Percentiles rank a stretch among this genome's conserved stretches.
These are phyloP conservation scores for Calyptommatus sinebrachiatus DNA, from an alignment of 2,113 vertebrate genomes.

Conservation along the genomic window DNA sequence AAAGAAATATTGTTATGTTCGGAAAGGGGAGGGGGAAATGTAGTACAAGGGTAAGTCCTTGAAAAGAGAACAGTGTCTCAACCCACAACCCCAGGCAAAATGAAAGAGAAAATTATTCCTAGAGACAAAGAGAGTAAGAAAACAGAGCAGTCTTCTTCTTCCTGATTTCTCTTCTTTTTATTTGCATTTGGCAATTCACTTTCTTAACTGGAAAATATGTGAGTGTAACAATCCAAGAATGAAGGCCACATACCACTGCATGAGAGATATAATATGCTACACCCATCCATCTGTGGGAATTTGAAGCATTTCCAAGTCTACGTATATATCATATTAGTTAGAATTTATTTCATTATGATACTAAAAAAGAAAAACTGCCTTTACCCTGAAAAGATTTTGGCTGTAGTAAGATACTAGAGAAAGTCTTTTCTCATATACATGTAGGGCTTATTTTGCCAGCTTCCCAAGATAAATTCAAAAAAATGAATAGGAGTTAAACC, in stretches of 20 bases:
- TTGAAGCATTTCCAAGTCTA: constrained; percentile 62
- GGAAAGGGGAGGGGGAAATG: constrained; percentile 38
- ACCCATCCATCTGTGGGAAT: constrained; percentile 70
- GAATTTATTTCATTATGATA: constrained; percentile 24
- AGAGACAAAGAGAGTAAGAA: constrained; percentile 59
- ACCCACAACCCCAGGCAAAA: constrained; percentile 70
- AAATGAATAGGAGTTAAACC: no score
- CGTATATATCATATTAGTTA: constrained; percentile 62
- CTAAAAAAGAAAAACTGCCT: constrained; percentile 35
- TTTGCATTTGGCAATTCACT: constrained; percentile 66
- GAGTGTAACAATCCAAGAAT: constrained; percentile 61
- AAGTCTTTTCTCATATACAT: no score
- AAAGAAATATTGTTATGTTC: constrained; percentile 32
- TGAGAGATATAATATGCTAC: constrained; percentile 61
- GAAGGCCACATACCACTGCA: constrained; percentile 71
- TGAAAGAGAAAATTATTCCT: constrained; percentile 71
- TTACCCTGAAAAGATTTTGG: no score
- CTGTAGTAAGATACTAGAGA: no score
- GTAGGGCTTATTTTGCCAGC: no score
- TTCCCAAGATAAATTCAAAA: no score
- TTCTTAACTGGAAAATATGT: constrained; percentile 60
- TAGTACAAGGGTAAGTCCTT: constrained; percentile 68
- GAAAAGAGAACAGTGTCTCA: constrained; percentile 68
- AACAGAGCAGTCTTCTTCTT: constrained; percentile 59
- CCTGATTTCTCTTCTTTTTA: constrained; percentile 49